phyloP scores from a whole-genome alignment of 2,113 vertebrate species.

The Poecile atricapillus region DNA sequence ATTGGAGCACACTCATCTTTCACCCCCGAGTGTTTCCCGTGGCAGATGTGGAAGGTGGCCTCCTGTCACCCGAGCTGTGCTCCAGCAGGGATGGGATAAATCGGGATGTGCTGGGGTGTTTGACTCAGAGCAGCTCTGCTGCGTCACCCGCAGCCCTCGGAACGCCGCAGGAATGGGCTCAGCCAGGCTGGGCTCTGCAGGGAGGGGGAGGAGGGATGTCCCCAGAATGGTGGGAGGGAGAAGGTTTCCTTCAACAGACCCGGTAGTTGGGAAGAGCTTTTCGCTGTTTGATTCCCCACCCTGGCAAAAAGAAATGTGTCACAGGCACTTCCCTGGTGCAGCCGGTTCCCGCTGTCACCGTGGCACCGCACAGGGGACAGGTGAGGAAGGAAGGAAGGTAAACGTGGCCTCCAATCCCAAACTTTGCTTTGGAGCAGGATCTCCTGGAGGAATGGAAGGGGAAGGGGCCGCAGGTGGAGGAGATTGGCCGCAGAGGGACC shows the following conservation, averaged over 20 bases:
- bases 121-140: neutral
- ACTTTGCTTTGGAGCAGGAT: constrained; percentile 69
- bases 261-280: neutral
- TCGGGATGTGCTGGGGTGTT: neutral
- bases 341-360: neutral
- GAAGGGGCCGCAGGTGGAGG: constrained; percentile 80
- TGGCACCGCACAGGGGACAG: neutral
- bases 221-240: neutral
- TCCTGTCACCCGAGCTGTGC: neutral
- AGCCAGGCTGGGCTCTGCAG: neutral
- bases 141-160: neutral
- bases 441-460: constrained; percentile 85
- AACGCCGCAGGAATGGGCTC: neutral
- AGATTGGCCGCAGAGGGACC: constrained; percentile 82
- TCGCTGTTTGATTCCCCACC: neutral
- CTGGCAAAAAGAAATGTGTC: neutral
- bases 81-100: neutral
- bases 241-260: neutral
- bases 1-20: rapidly evolving
- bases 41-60: neutral
- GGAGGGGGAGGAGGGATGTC: neutral
- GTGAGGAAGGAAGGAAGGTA: rapidly evolving
- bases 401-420: rapidly evolving
- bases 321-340: neutral
- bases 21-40: neutral